phyloP scores from a whole-genome alignment of 2,888 invertebrate genomes.

The Heliconius aoede region DNA sequence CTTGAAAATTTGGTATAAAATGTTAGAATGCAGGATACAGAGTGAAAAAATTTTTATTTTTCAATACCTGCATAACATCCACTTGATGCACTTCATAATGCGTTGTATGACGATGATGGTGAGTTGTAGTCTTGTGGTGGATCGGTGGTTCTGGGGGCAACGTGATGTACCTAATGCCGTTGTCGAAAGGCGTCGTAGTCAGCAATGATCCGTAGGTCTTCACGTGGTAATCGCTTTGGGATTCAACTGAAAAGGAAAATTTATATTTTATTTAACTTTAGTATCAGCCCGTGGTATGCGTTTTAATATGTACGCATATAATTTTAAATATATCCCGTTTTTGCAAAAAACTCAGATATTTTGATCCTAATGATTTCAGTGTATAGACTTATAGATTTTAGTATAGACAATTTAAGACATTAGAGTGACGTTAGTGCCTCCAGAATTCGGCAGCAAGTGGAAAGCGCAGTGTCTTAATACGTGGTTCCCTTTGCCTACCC shows the following conservation, averaged over 20 bases:
- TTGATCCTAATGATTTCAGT: too few relatives aligned
- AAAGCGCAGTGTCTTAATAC: too few relatives aligned
- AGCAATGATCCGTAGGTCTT: slow-evolving; percentile 76
- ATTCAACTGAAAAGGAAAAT: slow-evolving; percentile 87
- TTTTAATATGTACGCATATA: too few relatives aligned
- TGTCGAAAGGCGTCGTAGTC: slow-evolving; percentile 74
- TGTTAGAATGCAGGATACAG: not conserved
- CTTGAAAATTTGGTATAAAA: too few relatives aligned
- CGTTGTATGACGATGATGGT: slow-evolving; percentile 71
- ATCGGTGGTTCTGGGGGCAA: slow-evolving; percentile 70
- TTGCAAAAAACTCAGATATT: too few relatives aligned
- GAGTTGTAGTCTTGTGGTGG: slow-evolving; percentile 74
- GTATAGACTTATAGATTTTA: too few relatives aligned
- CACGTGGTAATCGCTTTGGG: slow-evolving; percentile 93
- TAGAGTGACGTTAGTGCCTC: too few relatives aligned
- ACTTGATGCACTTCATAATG: slow-evolving; percentile 53
- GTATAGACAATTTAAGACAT: too few relatives aligned
- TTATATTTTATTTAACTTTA: not conserved
- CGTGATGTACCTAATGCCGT: slow-evolving; percentile 77
- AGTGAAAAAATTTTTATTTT: not conserved
- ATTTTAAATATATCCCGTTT: too few relatives aligned
- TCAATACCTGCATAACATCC: slow-evolving; percentile 51
- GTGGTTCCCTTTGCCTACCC: too few relatives aligned
- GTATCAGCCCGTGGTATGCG: not conserved
- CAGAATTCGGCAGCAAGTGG: too few relatives aligned